Evolutionary conservation across 2,888 invertebrate genomes (phyloP), one percentile per base, ranked within the genome.

Genomic region (Cataglyphis cursor): DNA sequence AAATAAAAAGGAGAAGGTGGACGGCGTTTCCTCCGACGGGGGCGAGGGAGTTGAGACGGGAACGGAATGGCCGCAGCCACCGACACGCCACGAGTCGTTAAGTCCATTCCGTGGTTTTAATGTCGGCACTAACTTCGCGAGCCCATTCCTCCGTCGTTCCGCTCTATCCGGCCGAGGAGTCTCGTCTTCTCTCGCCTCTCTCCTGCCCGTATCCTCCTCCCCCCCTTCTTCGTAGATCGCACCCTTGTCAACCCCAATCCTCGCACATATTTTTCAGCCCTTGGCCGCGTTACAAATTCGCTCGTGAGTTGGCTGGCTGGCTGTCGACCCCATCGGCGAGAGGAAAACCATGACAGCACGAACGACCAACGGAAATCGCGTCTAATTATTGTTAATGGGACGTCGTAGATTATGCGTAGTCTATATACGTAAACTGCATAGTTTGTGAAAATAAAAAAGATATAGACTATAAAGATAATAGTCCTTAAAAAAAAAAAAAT

Each of bases 31-130:
- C 15, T 9, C 48, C 35, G 62, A 61, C 18, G 24, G 28, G 61
- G 59, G 31, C 48, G 54, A 38, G 44, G 51, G 24, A 51, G 57
- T 64, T 82, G 72, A 66, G 72, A 54, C 61, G 81, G 66, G 68
- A 75, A 72, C 62, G 82, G 78, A 64, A 82, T 85, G 82, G 88
- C 89, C 91, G 82, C 89, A 90, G 91, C 89, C 90, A 90, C 90
- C 90, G 89, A 92, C 92, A 91, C 91, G 92, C 91, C 91, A 92
- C 92, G 91, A 92, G 92, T 92, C 92, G 92, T 92, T 92, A 92
- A 93, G 92, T 91, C 92, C 92, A 92, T 92, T 93, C 90, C 89
- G 91, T 90, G 92, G 92, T 92, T 92, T 92, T 93, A 92, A 93
- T 92, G 92, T 91, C 92, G 90, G 92, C 92, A 92, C 90, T 93